A percentile compares a stretch with the other conserved stretches of the same genome.
These are phyloP conservation scores for Acropternis orthonyx DNA, from an alignment of 2,797 vertebrate genomes.

Conservation along the genomic window DNA sequence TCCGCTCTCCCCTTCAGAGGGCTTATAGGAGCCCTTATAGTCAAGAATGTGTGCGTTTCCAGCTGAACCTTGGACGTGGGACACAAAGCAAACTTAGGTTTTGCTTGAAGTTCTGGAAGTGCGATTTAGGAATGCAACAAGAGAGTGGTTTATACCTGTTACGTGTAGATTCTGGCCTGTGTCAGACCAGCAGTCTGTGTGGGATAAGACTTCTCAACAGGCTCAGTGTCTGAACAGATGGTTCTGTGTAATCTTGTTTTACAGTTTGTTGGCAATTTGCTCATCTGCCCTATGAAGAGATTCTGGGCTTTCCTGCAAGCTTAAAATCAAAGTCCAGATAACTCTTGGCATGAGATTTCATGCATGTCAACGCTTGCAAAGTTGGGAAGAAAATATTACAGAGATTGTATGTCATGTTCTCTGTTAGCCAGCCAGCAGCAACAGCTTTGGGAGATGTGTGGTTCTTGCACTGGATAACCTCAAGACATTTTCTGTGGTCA, in stretches of 20 bases:
- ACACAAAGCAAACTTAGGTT: not conserved
- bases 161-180: accelerated
- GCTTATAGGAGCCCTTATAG: too few relatives aligned
- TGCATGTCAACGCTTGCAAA: not conserved
- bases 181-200: not conserved
- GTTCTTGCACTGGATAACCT: not conserved
- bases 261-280: not conserved
- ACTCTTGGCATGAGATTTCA: not conserved
- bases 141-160: not conserved
- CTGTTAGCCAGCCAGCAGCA: not conserved
- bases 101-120: not conserved
- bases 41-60: accelerated
- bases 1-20: not conserved
- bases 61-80: not conserved
- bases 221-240: not conserved
- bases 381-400: not conserved
- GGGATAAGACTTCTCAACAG: not conserved
- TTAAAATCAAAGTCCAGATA: not conserved
- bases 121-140: not conserved
- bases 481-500: not conserved
- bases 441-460: not conserved
- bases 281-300: not conserved
- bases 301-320: not conserved
- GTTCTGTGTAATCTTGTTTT: not conserved
- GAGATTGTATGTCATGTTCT: not conserved